These are phyloP conservation scores for Poeciliopsis prolifica DNA, from an alignment of 2,113 vertebrate genomes.

Conservation along the genomic window DNA sequence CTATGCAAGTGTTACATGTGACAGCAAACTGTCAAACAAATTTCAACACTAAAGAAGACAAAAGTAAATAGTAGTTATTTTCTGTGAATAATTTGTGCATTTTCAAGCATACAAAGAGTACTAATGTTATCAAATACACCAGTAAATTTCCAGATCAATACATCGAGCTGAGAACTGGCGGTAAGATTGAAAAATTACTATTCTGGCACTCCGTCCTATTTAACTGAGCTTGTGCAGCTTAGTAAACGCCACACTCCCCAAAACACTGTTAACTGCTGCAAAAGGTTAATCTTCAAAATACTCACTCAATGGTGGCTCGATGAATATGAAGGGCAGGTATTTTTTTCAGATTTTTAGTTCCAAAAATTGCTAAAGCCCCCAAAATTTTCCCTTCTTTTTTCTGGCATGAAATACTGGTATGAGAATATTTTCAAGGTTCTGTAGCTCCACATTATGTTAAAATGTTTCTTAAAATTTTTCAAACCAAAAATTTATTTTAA, in stretches of 20 bases:
- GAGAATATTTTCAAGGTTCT: not conserved
- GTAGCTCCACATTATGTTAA: not conserved
- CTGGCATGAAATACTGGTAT: not conserved
- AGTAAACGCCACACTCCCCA: not conserved
- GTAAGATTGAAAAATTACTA: not conserved
- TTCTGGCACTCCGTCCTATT: not conserved
- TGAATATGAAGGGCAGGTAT: not conserved
- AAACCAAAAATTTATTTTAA: not conserved
- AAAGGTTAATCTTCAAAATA: not conserved
- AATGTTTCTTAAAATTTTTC: not conserved
- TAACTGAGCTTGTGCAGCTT: not conserved
- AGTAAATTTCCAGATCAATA: not conserved
- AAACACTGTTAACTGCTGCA: not conserved
- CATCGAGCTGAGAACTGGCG: not conserved
- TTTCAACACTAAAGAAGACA: slow-evolving; percentile 24
- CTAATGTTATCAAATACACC: not conserved
- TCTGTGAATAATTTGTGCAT: not conserved
- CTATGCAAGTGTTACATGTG: slow-evolving; percentile 42
- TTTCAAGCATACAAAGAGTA: not conserved
- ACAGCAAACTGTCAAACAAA: slow-evolving; percentile 50
- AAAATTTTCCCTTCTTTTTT: no score
- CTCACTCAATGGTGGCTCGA: not conserved
- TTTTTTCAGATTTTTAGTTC: no score
- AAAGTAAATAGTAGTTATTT: not conserved
- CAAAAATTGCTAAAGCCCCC: not conserved